These are phyloP conservation scores for Xyrauchen texanus DNA, from an alignment of 2,113 vertebrate genomes.

Conservation along the genomic window DNA sequence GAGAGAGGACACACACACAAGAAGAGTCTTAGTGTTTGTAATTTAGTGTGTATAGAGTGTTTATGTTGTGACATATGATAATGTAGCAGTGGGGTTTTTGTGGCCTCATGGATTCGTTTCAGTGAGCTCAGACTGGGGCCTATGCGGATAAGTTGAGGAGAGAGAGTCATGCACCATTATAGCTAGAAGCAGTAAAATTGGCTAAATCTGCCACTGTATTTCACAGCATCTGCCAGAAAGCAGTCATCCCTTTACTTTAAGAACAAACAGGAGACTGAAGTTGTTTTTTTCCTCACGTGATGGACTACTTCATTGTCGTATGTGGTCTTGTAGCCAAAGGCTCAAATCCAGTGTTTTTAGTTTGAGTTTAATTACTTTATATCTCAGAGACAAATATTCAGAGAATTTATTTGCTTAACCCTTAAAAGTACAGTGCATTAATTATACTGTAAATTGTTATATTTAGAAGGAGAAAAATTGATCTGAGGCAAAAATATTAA, in stretches of 20 bases:
- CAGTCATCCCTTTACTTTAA: constrained; percentile 36
- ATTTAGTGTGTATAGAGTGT: constrained; percentile 34
- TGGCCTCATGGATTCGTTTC: constrained; percentile 16
- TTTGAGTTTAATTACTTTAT: constrained; percentile 10
- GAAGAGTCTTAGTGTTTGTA: constrained; percentile 51
- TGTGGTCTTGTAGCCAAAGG: neutral
- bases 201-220: constrained; percentile 63
- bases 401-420: neutral
- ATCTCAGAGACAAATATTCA: neutral
- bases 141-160: constrained; percentile 33
- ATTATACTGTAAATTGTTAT: neutral
- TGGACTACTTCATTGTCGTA: constrained; percentile 38
- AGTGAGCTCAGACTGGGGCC: constrained; percentile 35
- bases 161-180: constrained; percentile 50
- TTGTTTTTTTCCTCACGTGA: constrained; percentile 38
- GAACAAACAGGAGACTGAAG: constrained; percentile 52
- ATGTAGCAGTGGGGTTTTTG: constrained; percentile 34
- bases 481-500: no score
- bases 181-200: constrained; percentile 54
- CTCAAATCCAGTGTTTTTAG: constrained; percentile 6
- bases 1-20: constrained; percentile 73
- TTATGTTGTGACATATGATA: constrained; percentile 27
- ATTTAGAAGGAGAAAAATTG: no score
- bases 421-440: neutral
- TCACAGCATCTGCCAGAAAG: constrained; percentile 60